Percentiles rank a stretch among this genome's conserved stretches.
These are phyloP conservation scores for Acropora yongei DNA, from an alignment of 64 coral and sea anemone genomes.

Conservation along the genomic window DNA sequence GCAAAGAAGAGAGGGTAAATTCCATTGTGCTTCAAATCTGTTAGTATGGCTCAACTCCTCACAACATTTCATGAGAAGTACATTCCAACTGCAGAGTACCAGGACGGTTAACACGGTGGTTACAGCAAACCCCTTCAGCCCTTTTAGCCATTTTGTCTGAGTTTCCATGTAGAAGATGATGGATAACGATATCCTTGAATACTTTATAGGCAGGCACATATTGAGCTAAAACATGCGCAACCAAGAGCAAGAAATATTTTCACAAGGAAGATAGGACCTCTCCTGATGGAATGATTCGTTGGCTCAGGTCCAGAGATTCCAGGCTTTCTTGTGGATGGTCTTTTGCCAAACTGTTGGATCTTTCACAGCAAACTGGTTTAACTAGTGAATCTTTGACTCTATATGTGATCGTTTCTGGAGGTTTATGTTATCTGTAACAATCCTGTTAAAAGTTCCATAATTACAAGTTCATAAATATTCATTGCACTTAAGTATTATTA, in stretches of 20 bases:
- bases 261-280: neutral
- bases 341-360: neutral
- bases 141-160: slow-evolving; percentile 6
- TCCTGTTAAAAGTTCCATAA: too few relatives aligned
- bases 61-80: too few relatives aligned
- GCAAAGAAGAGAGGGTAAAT: too few relatives aligned
- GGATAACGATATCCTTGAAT: neutral
- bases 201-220: slow-evolving; percentile 25
- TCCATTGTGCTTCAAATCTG: too few relatives aligned
- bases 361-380: neutral
- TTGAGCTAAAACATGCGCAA: neutral
- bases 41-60: too few relatives aligned
- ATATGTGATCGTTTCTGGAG: neutral
- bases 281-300: slow-evolving; percentile 6
- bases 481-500: too few relatives aligned
- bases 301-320: neutral
- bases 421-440: neutral
- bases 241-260: neutral
- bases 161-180: slow-evolving; percentile 16
- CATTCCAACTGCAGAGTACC: too few relatives aligned
- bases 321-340: slow-evolving; percentile 21
- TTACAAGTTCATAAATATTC: too few relatives aligned
- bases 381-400: neutral
- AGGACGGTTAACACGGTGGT: too few relatives aligned
- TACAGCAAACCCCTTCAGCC: neutral